Evolutionary conservation across 92 coral and sea anemone species (phyloP), one percentile per base, ranked within the genome.

Genomic region (Porites lobata): DNA sequence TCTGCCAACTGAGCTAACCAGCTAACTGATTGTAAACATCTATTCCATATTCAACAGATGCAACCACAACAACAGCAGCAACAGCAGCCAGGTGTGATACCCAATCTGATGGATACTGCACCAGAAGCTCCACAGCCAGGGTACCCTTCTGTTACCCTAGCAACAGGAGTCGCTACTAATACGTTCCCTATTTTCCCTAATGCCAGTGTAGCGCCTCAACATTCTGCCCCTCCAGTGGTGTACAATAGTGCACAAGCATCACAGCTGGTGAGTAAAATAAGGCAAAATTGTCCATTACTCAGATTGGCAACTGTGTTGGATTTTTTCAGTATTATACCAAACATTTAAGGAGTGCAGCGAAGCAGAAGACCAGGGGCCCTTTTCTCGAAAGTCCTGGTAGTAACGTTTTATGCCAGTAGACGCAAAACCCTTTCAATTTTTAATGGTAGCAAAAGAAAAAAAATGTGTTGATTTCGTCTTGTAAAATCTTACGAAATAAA

Each of bases 161-260:
- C 61, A 56, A 14, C 13, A 61, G 61, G 81, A 81, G 85, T 72
- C 54, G 63, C 92, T 52, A 72, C 78, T 59, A 70, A 38, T 58
- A 85, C 81, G 26, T 85, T 90, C 75, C 69, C 85, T 12, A 79
- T 78, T 59, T 83, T 75, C 66, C 18, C 93, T 7, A 85, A 26
- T 84, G 74, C 90, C 17, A 73, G 75, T 59, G 90, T 90, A 32
- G 86, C 81, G 61, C 95, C 95, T 1, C 95, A 93, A 32, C 95
- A 93, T 83, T 93, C 95, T 12, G 93, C 95, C 8, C 93, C 91
- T 14, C 95, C 95, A 47, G 95, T 93, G 17, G 91, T 90, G 76
- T 93, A 93, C 86, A 86, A 62, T 78, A 93, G 77, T 82, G 68
- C 65, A 56, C 86, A 82, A 20, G 70, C 69, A 19, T 38, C 76